Evolutionary conservation across 2,113 vertebrate species (phyloP), one percentile per base, ranked within the genome.

Genomic region (Megatriorchis doriae): DNA sequence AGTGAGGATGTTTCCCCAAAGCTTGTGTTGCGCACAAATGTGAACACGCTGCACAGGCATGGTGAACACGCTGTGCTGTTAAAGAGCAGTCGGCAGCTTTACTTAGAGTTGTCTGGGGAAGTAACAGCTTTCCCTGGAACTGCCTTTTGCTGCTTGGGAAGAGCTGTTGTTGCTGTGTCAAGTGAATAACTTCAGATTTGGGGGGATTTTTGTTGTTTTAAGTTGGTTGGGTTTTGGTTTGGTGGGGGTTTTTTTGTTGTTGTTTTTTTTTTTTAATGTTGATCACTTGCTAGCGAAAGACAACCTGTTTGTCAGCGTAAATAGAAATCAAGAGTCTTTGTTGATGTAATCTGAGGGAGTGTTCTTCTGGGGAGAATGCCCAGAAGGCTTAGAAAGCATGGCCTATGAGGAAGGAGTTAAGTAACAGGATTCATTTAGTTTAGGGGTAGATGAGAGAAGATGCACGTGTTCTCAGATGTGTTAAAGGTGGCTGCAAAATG

Each of bases 21-120:
- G 84, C 42, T 58, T 7, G 13, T 15, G 63, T 9, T 56, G 62
- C 50, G 27, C 25, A 9, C 2, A 4, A 18, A 25, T 2, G 1
- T 42, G 56, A 71, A 26, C 31, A 3, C 40, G 1, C 8, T 0
- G 1, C 40, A 18, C 1, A 0, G 59, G 34, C 65, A 27, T 1
- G 0, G 77, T 4, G 45, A 78, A 6, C 40, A 4, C 3, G 0
- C 29, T 36, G 58, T 2, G 1, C 48, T 66, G 27, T 17, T 61
- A 3, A 20, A 55, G 70, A 55, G 56, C 29, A 9, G 1, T 45
- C 27, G 32, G 15, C 22, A 72, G 61, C 48, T 91, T 92, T 26
- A 13, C 55, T 65, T 27, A 10, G 6, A 42, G 31, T 11, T 79
- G 32, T n/a, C 38, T 74, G 38, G 47, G 58, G 52, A 58, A 38